phyloP scores from a whole-genome alignment of 2,113 vertebrate species.

The Sigmodon hispidus region DNA sequence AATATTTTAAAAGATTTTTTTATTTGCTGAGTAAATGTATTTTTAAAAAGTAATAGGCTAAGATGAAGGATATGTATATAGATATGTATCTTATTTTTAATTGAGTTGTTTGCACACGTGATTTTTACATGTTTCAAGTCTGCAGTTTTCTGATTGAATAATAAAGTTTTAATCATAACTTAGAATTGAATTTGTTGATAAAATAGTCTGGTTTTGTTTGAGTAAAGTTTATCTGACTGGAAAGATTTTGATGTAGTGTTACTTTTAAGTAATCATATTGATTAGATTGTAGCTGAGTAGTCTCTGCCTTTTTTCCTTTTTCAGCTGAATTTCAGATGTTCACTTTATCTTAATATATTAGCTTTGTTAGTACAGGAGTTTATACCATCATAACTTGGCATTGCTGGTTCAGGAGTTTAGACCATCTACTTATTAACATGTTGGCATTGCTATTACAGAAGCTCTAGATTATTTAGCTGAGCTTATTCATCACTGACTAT shows the following conservation, averaged over 20 bases:
- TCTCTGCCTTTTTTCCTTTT: background rate
- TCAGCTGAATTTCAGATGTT: conserved; percentile 26
- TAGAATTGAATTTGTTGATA: conserved; percentile 2
- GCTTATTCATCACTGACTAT: background rate
- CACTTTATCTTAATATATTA: background rate
- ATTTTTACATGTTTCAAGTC: background rate
- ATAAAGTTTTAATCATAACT: background rate
- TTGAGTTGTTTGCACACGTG: background rate
- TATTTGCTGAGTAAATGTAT: background rate
- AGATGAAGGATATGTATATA: background rate
- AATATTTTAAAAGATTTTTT: background rate
- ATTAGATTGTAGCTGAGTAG: background rate
- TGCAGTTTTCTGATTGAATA: background rate
- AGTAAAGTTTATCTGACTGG: background rate
- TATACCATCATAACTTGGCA: background rate
- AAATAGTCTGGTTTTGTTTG: background rate
- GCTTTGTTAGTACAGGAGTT: background rate
- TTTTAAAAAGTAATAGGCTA: background rate
- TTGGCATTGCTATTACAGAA: background rate
- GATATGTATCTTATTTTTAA: background rate
- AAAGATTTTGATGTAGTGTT: background rate
- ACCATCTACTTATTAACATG: too few species aligned
- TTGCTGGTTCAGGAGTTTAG: background rate
- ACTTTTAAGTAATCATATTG: background rate
- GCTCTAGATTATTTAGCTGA: background rate